Evolutionary conservation across 2,888 invertebrate genomes (phyloP), one percentile per base, ranked within the genome.

Genomic region (Homarus gammarus): DNA sequence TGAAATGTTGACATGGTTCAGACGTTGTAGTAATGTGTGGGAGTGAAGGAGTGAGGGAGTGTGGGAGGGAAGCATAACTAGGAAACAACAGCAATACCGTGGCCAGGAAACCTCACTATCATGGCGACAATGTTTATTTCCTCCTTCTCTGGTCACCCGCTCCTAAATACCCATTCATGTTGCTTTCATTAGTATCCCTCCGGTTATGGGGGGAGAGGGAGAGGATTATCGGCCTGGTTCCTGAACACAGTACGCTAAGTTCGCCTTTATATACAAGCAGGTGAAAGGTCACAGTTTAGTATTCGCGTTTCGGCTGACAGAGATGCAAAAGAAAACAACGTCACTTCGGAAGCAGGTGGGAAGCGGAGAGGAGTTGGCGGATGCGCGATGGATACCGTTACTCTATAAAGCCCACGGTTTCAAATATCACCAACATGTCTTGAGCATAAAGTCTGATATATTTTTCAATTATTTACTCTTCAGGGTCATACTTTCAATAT

Each of bases 261-360:
- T 51, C 44, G 78, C 15, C 33, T 49, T 78, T 49, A 40, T 49
- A 15, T 18, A 10, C 44, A 18, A 2, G 36, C 27, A 10, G 31
- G 18, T 36, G n/a, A 70, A 31, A 27, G 15, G 70, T 22, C 33
- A 70, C 31, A 70, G 10, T 70, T 70, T 31, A 27, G 70, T 70
- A 31, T 31, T 36, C 36, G 27, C 31, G 70, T 70, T n/a, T n/a
- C 70, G 36, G 70, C 70, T 70, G 33, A 70, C 36, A 31, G 70
- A 70, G 31, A 70, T 70, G 70, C 70, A 70, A 70, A 70, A 70
- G 70, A 70, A 70, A 31, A 31, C n/a, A n/a, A n/a, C 70, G 49
- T 51, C 78, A 49, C 49, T 78, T 78, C 78, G 78, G 78, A 78
- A 49, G 78, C 78, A 78, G 78, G 78, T 78, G 78, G 40, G 51